These are phyloP conservation scores for Junonia oenone DNA, from an alignment of 2,888 invertebrate species.

Conservation along the genomic window DNA sequence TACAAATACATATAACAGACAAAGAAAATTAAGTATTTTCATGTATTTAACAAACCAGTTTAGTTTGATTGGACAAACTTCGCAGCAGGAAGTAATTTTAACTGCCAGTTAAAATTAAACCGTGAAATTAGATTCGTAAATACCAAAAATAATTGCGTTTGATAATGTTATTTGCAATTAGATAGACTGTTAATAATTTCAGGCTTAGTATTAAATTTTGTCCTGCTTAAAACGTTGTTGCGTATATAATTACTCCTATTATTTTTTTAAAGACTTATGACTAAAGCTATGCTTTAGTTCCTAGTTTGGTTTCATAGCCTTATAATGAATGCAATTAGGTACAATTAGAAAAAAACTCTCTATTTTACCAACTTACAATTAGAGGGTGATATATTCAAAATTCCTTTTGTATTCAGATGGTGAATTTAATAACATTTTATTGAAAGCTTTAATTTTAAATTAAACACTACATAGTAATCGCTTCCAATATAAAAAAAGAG, in stretches of 20 bases:
- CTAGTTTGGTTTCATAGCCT: too few relatives aligned
- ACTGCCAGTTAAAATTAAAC: slow-evolving; percentile 35
- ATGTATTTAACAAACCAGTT: slow-evolving; percentile 1
- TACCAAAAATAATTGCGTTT: not conserved
- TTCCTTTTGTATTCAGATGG: too few relatives aligned
- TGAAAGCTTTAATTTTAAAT: too few relatives aligned
- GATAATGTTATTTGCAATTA: not conserved
- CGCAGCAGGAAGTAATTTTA: slow-evolving; percentile 20
- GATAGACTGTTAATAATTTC: not conserved
- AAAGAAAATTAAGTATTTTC: slow-evolving; percentile 4
- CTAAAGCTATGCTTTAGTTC: too few relatives aligned
- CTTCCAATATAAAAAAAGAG: too few relatives aligned
- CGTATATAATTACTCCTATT: not conserved
- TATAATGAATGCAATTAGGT: too few relatives aligned
- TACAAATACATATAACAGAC: not conserved
- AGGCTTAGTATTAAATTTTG: not conserved
- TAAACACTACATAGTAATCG: too few relatives aligned
- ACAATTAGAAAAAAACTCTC: too few relatives aligned
- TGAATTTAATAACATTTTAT: too few relatives aligned
- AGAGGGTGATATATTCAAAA: too few relatives aligned
- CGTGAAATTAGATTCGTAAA: slow-evolving; percentile 39
- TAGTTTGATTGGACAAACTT: slow-evolving; percentile 7
- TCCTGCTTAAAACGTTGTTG: not conserved
- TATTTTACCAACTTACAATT: too few relatives aligned
- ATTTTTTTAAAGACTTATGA: too few relatives aligned